phyloP scores from a whole-genome alignment of 2,888 invertebrate genomes.

The Bibio marci region DNA sequence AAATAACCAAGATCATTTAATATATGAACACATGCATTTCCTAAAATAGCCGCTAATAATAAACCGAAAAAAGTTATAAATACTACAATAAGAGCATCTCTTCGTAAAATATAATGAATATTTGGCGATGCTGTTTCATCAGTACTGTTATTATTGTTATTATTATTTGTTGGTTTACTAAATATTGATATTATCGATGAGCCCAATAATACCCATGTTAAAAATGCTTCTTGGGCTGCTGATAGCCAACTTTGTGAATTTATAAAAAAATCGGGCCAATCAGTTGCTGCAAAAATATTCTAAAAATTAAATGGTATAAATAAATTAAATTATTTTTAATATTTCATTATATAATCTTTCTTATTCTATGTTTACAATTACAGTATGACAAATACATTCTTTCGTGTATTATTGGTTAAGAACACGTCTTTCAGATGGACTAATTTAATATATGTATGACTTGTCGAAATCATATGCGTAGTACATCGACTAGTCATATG shows the following conservation, averaged over 20 bases:
- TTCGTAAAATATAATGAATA: conserved; percentile 16
- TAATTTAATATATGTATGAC: too few species aligned
- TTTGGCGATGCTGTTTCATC: too few species aligned
- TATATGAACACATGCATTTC: conserved; percentile 67
- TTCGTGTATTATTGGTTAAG: too few species aligned
- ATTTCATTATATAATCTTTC: too few species aligned
- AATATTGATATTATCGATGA: conserved; percentile 25
- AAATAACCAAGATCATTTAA: conserved; percentile 53
- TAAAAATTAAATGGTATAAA: conserved; percentile 22
- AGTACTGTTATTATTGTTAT: too few species aligned
- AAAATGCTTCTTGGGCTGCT: conserved; percentile 73
- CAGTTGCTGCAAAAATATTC: conserved; percentile 60
- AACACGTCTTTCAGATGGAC: too few species aligned
- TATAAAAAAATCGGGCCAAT: conserved; percentile 71
- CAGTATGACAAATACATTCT: too few species aligned
- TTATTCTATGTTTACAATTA: too few species aligned
- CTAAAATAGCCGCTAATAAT: conserved; percentile 58
- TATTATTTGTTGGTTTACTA: conserved; percentile 16
- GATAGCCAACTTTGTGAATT: conserved; percentile 76
- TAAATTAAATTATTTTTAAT: conserved; percentile 1
- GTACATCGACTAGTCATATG: conserved; percentile 1
- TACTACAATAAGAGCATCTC: conserved; percentile 49
- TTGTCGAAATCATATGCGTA: too few species aligned
- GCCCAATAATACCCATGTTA: conserved; percentile 68
- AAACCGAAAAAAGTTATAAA: conserved; percentile 58